Base-by-base conservation (phyloP, 2,113 vertebrate genomes). In the Barnardius zonarius region DNA sequence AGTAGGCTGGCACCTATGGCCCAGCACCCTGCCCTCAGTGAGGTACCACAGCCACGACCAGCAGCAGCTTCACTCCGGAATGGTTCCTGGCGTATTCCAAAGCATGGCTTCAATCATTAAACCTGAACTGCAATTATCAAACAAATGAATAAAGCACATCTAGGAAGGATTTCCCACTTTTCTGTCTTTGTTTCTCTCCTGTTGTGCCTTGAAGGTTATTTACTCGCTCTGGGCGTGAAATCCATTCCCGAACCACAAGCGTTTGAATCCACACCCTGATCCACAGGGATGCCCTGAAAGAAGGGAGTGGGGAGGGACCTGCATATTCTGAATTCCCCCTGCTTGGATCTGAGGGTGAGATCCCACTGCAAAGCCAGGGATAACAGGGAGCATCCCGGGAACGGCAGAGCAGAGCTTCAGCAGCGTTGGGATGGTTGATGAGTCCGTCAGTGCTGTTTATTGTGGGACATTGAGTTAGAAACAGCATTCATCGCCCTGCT, bases 101-200 rank as follows among this genome's bases (percentile, higher is more conserved):
- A 94, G 41, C 5, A 5, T 8, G 3, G n/a, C 74, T 46, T 90
- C 66, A 96, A 92, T 95, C 96, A 94, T 93, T 93, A 72, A 94
- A 33, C 67, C 74, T 77, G 62, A 77, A 19, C 74, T 8, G 17
- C 93, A 51, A 77, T 95, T 81, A 70, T 37, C 89, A 46, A 94
- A 89, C 88, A 77, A 90, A 88, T 15, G 49, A 92, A 91, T 61
- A 57, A 93, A 95, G 79, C 1, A 3, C 37, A 16, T 77, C 93
- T 66, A 77, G 57, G 13, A 31, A 48, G 89, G 92, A 82, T 93
- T 93, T 96, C 80, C 89, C 83, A 9, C 92, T 91, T 41, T 2
- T n/a, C 6, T 93, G 82, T 57, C 54, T 44, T 88, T 62, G 9
- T 84, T 70, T 49, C 48, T 23, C 62, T 83, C 46, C 62, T 49